Evolutionary conservation across 1,140 invertebrate genomes (phyloP), one percentile per base, ranked within the genome.

Genomic region (Chrysopa pallens): DNA sequence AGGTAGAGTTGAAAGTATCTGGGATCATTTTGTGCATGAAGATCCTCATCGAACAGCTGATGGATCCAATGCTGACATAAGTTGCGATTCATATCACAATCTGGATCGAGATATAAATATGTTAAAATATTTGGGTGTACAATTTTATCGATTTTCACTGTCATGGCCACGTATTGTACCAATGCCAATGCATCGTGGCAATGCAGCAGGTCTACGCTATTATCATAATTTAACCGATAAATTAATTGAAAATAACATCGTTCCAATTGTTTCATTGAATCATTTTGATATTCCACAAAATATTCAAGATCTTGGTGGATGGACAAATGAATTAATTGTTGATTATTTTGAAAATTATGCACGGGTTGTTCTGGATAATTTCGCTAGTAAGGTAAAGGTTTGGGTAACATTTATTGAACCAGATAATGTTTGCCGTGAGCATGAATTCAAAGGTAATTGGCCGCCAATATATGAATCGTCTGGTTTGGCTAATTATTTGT

Each of bases 351-450:
- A 47, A 38, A 53, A 56, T 37, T 66, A 57, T 48, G 59, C 58
- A 1, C 39, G 48, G 31, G 35, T 63, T 13, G 44, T 55, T 6
- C 64, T 60, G 41, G 42, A 50, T 14, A 38, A 48, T 6, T 63
- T 63, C 48, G 63, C 63, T n/a, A 59, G 64, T 47, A 62, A 59
- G 40, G 63, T 72, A 15, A 70, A 71, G 46, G 54, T 52, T 7
- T 73, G 70, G 70, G 67, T 71, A 23, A 73, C 69, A 0, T 61
- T 74, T 38, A 73, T 73, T 45, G 71, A 73, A 45, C 69, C 69
- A 23, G 17, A 23, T 23, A 23, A 23, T 23, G 17, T 23, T 2
- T 23, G 17, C 5, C 17, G 17, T 23, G 2, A 23, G 17, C 17
- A 23, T 23, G 17, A 23, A 3, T 23, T 23, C 1, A 6, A 1